phyloP scores from a whole-genome alignment of 2,113 vertebrate species.

The Cottus gobio region DNA sequence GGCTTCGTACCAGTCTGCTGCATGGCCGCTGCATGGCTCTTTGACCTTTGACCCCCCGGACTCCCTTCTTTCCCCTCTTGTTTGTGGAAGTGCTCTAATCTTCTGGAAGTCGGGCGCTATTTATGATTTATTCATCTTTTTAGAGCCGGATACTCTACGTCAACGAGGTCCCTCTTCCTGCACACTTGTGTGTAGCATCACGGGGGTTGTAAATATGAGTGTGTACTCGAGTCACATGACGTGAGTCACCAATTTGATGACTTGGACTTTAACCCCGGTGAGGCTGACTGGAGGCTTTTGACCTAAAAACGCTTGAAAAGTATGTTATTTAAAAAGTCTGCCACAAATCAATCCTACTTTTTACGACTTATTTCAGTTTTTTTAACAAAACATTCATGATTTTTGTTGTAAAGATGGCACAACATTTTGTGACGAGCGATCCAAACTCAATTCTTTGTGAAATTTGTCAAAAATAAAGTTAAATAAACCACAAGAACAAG shows the following conservation, averaged over 20 bases:
- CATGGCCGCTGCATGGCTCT: not conserved
- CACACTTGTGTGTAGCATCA: too few relatives aligned
- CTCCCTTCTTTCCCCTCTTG: not conserved
- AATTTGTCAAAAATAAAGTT: not conserved
- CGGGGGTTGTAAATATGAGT: not conserved
- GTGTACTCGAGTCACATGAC: too few relatives aligned
- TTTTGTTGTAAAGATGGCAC: too few relatives aligned
- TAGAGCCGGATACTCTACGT: not conserved
- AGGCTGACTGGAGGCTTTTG: not conserved
- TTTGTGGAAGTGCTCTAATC: slow-evolving; percentile 7
- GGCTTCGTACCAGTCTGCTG: slow-evolving; percentile 3
- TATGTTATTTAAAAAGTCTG: not conserved
- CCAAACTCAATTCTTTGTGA: not conserved
- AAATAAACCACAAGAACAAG: too few relatives aligned
- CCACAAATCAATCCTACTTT: not conserved
- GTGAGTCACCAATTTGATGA: not conserved
- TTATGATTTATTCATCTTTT: not conserved
- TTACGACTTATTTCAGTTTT: not conserved
- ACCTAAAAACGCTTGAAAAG: too few relatives aligned
- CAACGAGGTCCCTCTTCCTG: not conserved
- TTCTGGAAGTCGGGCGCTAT: not conserved
- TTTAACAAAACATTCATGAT: too few relatives aligned
- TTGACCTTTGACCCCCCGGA: slow-evolving; percentile 4
- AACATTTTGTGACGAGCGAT: not conserved
- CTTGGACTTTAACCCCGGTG: not conserved